phyloP scores from a whole-genome alignment of 2,797 vertebrate species.

The Mormyrus proboscirostris region DNA sequence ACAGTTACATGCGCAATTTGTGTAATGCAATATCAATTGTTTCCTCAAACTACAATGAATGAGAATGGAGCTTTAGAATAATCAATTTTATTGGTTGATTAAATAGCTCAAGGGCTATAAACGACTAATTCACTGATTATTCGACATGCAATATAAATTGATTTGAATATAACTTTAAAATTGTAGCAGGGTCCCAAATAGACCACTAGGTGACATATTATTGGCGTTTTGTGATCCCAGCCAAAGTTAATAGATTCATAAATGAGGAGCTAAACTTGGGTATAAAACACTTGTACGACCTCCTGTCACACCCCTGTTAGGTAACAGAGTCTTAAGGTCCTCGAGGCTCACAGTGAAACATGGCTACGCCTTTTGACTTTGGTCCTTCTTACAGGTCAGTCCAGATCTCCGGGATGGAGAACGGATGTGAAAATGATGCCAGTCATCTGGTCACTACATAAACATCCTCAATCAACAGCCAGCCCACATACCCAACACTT shows the following conservation, averaged over 20 bases:
- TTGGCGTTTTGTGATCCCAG: neutral
- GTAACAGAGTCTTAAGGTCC: neutral
- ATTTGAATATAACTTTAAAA: neutral
- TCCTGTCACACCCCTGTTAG: neutral
- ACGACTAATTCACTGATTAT: neutral
- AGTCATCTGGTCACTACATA: neutral
- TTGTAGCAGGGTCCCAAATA: neutral
- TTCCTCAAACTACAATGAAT: constrained; percentile 4
- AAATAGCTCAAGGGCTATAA: neutral
- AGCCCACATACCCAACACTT: neutral
- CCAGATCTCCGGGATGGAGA: neutral
- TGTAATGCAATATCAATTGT: neutral
- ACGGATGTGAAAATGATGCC: neutral
- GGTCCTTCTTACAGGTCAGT: neutral
- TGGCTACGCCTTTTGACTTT: neutral
- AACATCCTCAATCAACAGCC: neutral
- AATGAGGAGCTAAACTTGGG: neutral
- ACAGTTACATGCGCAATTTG: neutral
- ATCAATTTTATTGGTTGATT: neutral
- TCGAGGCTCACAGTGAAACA: neutral
- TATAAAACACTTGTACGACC: neutral
- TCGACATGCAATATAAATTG: neutral
- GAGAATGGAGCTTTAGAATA: neutral
- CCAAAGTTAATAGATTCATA: neutral
- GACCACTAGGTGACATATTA: neutral